These are phyloP conservation scores for Acanthurus lineatus DNA, from an alignment of 2,797 vertebrate species.

Conservation along the genomic window DNA sequence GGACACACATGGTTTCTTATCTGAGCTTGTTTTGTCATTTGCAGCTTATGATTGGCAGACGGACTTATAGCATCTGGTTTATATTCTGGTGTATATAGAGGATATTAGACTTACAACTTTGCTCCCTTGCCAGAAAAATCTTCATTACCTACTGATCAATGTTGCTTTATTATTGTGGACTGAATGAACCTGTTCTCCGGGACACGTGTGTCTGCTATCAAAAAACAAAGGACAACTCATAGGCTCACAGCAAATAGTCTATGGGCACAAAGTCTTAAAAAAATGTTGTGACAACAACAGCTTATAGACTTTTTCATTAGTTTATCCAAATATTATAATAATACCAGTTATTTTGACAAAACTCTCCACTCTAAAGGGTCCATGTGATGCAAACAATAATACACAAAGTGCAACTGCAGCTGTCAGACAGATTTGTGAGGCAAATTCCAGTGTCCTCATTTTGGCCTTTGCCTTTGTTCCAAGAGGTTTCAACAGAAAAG, in stretches of 20 bases:
- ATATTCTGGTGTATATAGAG: not conserved
- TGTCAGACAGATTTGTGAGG: slow-evolving; percentile 52
- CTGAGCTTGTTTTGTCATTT: slow-evolving; percentile 1
- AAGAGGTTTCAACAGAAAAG: slow-evolving; percentile 37
- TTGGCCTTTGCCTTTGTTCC: slow-evolving; percentile 62
- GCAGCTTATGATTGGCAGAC: not conserved
- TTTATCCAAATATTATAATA: not conserved
- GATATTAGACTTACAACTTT: slow-evolving; percentile 3
- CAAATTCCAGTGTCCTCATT: slow-evolving; percentile 49
- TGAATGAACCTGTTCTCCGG: no score
- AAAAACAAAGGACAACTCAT: slow-evolving; percentile 6
- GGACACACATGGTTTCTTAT: not conserved
- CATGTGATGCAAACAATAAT: slow-evolving; percentile 24
- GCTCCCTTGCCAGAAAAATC: slow-evolving; percentile 27
- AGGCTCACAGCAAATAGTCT: not conserved
- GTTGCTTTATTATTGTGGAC: slow-evolving; percentile 15
- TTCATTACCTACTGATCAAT: slow-evolving; percentile 13
- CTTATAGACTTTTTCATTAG: not conserved
- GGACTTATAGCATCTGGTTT: slow-evolving; percentile 9
- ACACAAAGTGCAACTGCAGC: slow-evolving; percentile 35
- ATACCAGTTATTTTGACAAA: not conserved
- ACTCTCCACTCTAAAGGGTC: not conserved
- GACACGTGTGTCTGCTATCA: not conserved
- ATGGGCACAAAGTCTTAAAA: not conserved
- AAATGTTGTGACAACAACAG: not conserved